Base-by-base conservation (phyloP, 1,140 invertebrate genomes). In the Physella acuta region DNA sequence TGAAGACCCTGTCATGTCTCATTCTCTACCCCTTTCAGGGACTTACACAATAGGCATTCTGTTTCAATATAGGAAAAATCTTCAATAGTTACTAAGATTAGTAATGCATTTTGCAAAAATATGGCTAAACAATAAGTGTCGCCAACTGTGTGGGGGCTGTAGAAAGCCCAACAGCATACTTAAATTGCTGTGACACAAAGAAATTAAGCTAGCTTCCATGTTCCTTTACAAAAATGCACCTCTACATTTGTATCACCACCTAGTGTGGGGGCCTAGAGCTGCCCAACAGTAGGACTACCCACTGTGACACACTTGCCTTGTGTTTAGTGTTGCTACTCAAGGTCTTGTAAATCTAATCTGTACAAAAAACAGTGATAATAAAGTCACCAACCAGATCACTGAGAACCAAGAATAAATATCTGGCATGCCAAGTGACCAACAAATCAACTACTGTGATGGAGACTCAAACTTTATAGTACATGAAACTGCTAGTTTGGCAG, bases 81-180 rank as follows among this genome's bases (percentile, higher is more conserved):
- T n/a, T n/a, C n/a, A n/a, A n/a, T n/a, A n/a, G n/a, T n/a, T n/a
- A n/a, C n/a, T n/a, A n/a, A n/a, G n/a, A n/a, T n/a, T n/a, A n/a
- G n/a, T n/a, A n/a, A n/a, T n/a, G n/a, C n/a, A n/a, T n/a, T n/a
- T n/a, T n/a, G n/a, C n/a, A n/a, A n/a, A n/a, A n/a, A n/a, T n/a
- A n/a, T n/a, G n/a, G n/a, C n/a, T n/a, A n/a, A n/a, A n/a, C n/a
- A n/a, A n/a, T n/a, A n/a, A n/a, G 36, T 61, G 73, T 76, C 73
- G 67, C 73, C 73, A 75, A 75, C 75, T 60, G 59, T 65, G 71
- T 74, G 73, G 73, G 74, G 74, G 74, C 72, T 64, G 30, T 56
- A 26, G 14, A 51, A 60, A 56, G 70, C 74, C 74, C 74, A 76
- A 76, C 74, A 76, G 72, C 70, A 72, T 71, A 26, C n/a, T n/a